These are phyloP conservation scores for Caloenas nicobarica DNA, from an alignment of 2,113 vertebrate genomes.

Conservation along the genomic window DNA sequence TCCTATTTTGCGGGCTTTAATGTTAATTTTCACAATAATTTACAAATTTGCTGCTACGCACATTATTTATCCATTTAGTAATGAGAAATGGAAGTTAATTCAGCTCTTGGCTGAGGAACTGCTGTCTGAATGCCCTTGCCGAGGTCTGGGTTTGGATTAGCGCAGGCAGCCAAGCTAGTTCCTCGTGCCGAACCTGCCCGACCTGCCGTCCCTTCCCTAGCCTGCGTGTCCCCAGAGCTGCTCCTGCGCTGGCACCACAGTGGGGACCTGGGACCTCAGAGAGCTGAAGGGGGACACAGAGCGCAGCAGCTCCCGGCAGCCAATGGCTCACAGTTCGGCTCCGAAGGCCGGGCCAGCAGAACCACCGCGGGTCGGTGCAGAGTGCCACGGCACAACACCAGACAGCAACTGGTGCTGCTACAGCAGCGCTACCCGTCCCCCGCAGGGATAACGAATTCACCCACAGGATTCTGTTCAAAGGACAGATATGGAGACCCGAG, in stretches of 20 bases:
- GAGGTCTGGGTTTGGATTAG: neutral
- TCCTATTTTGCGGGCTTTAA: slow-evolving; percentile 34
- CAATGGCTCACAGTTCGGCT: too few species aligned
- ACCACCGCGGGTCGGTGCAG: too few species aligned
- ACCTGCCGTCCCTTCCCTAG: neutral
- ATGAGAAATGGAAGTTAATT: neutral
- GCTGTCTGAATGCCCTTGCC: neutral
- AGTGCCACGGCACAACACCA: neutral
- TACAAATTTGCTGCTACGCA: neutral
- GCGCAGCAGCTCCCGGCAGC: neutral
- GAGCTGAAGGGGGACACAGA: too few species aligned
- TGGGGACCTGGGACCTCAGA: neutral
- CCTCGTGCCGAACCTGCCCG: neutral
- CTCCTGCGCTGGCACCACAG: neutral
- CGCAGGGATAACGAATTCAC: fast-evolving
- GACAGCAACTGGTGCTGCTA: neutral
- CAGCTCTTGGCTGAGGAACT: neutral
- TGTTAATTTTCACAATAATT: slow-evolving; percentile 26
- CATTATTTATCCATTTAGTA: neutral
- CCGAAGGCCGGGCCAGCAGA: too few species aligned
- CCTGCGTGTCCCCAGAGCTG: neutral
- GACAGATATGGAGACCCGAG: neutral
- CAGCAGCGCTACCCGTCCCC: neutral
- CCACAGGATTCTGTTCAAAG: neutral
- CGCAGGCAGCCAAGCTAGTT: neutral